A percentile compares a stretch with the other conserved stretches of the same genome.
Evolutionary conservation across 2,888 invertebrate species (phyloP).

Genomic region (Litoditis marina): DNA sequence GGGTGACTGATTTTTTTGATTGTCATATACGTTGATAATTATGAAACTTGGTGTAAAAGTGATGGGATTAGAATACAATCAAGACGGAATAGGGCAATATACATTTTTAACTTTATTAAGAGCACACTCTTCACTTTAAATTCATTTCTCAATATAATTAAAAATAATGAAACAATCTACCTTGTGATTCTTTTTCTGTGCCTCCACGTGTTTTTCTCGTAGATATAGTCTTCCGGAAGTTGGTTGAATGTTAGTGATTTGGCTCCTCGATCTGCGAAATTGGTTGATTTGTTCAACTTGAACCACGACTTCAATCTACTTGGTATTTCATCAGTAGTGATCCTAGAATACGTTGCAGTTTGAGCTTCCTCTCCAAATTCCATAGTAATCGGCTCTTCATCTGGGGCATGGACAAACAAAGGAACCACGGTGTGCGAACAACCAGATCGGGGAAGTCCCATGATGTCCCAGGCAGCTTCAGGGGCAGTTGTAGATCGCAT

Average conservation of each 20-base stretch:
- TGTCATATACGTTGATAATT: too few relatives aligned
- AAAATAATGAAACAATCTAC: too few relatives aligned
- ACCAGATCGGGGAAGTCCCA: slow-evolving; percentile 8
- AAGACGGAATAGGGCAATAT: too few relatives aligned
- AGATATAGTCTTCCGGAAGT: not conserved
- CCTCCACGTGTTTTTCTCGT: not conserved
- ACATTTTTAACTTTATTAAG: too few relatives aligned
- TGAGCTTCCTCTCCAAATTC: not conserved
- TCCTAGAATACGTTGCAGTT: not conserved
- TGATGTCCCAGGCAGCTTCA: slow-evolving; percentile 18
- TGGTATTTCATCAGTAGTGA: not conserved
- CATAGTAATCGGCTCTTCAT: slow-evolving; percentile 8
- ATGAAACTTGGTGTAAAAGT: too few relatives aligned
- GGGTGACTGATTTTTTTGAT: too few relatives aligned
- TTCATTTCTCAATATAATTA: too few relatives aligned
- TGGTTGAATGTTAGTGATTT: not conserved
- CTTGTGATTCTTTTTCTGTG: too few relatives aligned
- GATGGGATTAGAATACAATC: too few relatives aligned
- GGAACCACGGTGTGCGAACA: slow-evolving; percentile 14
- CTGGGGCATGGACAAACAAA: slow-evolving; percentile 11
- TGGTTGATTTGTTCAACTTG: slow-evolving; percentile 6
- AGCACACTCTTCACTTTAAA: too few relatives aligned
- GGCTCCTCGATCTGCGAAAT: not conserved
- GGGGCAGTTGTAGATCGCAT: slow-evolving; percentile 11
- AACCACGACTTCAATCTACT: slow-evolving; percentile 18